A percentile compares a stretch with the other conserved stretches of the same genome.
Evolutionary conservation across 2,888 invertebrate species (phyloP).

Genomic region (Brenthis ino): DNA sequence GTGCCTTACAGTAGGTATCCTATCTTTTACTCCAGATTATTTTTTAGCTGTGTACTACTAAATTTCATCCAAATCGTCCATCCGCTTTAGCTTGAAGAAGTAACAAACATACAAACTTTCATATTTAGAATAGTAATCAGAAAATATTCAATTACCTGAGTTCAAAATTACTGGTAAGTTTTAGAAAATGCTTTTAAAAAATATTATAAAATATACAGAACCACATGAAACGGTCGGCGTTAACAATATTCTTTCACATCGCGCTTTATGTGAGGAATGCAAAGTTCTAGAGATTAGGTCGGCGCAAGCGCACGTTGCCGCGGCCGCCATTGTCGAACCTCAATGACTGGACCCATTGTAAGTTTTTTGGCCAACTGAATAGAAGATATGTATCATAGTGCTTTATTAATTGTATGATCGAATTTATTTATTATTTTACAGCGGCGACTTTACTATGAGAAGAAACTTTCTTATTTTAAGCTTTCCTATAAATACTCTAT

Average conservation of each 20-base stretch:
- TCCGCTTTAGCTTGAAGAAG: too few relatives aligned
- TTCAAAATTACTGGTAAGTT: too few relatives aligned
- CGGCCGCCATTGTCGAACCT: conserved; percentile 41
- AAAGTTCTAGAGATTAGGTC: conserved; percentile 66
- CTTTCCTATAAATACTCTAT: background rate
- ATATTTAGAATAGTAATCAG: too few relatives aligned
- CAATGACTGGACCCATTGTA: conserved; percentile 34
- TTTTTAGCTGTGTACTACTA: too few relatives aligned
- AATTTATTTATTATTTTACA: conserved; percentile 1
- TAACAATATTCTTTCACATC: conserved; percentile 56
- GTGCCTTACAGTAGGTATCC: too few relatives aligned
- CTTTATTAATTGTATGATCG: conserved; percentile 32
- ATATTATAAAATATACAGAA: conserved; percentile 44
- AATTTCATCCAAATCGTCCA: too few relatives aligned
- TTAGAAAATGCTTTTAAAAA: background rate
- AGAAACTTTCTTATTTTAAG: background rate
- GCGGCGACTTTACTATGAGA: background rate
- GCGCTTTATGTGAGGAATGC: conserved; percentile 74
- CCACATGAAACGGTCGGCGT: conserved; percentile 31
- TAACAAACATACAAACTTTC: too few relatives aligned
- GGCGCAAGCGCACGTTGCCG: conserved; percentile 45
- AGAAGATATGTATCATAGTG: conserved; percentile 32
- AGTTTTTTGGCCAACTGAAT: conserved; percentile 31
- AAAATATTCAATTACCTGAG: too few relatives aligned
- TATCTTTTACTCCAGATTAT: too few relatives aligned